Conservation (phyloP, 2,888 invertebrate species). For the Axea sp. region DNA sequence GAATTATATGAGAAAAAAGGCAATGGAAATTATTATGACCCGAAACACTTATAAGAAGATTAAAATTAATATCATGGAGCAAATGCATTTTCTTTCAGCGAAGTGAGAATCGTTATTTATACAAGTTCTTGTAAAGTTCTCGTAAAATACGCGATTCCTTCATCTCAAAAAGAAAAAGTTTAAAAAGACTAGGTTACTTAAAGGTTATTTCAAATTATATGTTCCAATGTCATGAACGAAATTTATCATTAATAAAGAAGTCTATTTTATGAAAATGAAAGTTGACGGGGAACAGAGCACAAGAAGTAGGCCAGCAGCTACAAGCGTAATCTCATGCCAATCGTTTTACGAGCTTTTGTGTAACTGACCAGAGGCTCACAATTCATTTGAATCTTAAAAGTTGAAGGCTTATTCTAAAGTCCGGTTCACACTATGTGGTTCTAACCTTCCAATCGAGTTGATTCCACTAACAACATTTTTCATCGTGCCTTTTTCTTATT, state of each 20-base stretch:
- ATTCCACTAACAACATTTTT: conserved; percentile 32
- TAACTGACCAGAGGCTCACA: conserved; percentile 60
- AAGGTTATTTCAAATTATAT: conserved; percentile 33
- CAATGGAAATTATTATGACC: too few relatives aligned
- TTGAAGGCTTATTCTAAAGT: conserved; percentile 48
- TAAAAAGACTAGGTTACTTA: conserved; percentile 22
- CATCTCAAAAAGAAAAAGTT: conserved; percentile 45
- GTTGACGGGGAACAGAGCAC: conserved; percentile 36
- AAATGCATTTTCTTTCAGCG: too few relatives aligned
- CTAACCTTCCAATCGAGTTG: conserved; percentile 45
- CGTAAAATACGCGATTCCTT: too few relatives aligned
- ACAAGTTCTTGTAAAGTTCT: too few relatives aligned
- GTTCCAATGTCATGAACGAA: conserved; percentile 54
- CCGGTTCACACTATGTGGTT: conserved; percentile 24
- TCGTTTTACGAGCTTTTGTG: conserved; percentile 62
- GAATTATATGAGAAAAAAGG: too few relatives aligned
- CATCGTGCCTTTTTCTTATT: conserved; percentile 41
- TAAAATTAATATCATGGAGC: too few relatives aligned
- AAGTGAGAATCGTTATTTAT: too few relatives aligned
- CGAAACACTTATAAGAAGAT: too few relatives aligned
- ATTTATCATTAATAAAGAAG: conserved; percentile 59
- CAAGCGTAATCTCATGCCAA: conserved; percentile 56
- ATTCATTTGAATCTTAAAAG: conserved; percentile 58
- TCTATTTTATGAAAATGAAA: conserved; percentile 62
- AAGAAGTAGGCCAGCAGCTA: conserved; percentile 59